Conservation (phyloP, 2,888 invertebrate genomes). For the Acanthacorydalis orientalis region DNA sequence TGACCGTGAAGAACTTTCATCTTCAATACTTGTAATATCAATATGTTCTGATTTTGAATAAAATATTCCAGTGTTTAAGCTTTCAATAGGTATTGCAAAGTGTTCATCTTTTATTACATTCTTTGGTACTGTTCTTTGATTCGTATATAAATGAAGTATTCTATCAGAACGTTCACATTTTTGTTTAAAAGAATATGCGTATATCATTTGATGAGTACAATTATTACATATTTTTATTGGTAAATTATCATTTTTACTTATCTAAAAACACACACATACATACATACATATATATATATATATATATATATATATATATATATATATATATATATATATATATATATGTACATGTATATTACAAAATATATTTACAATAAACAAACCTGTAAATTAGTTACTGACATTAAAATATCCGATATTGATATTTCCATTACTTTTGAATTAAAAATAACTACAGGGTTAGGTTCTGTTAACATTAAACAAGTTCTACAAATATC, state of each 20-base stretch:
- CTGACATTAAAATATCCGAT: background rate
- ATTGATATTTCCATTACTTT: background rate
- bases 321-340: background rate
- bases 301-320: background rate
- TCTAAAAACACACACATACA: background rate
- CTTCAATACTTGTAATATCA: too few relatives aligned
- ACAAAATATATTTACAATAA: background rate
- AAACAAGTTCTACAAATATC: slow-evolving; percentile 3
- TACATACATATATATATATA: background rate
- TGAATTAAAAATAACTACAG: background rate
- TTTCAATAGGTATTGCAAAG: too few relatives aligned
- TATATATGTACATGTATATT: background rate
- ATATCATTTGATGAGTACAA: background rate
- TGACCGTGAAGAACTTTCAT: too few relatives aligned
- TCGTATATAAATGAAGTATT: background rate
- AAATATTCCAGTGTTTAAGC: too few relatives aligned
- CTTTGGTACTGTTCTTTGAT: background rate
- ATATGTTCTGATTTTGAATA: too few relatives aligned
- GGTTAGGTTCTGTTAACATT: background rate
- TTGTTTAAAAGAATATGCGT: slow-evolving; percentile 1
- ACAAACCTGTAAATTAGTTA: slow-evolving; percentile 1
- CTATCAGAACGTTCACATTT: slow-evolving; percentile 3
- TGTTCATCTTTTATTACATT: background rate
- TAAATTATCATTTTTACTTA: slow-evolving; percentile 1
- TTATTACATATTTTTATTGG: slow-evolving; percentile 3